These are phyloP conservation scores for Lycocerus yunnanus DNA, from an alignment of 2,888 invertebrate species.

Conservation along the genomic window DNA sequence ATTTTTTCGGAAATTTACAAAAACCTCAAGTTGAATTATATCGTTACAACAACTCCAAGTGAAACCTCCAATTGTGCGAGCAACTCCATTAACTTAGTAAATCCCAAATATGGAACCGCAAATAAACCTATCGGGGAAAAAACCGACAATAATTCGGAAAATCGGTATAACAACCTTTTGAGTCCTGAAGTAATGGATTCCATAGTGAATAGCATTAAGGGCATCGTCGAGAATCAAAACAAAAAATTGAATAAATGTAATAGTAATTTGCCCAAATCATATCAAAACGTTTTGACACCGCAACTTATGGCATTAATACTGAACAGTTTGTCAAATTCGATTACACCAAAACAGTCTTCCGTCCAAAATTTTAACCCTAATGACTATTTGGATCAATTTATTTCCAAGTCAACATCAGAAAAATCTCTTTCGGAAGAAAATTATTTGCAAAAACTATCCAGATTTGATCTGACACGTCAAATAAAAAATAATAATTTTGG, in stretches of 20 bases:
- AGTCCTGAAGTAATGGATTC: background rate
- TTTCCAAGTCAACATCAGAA: background rate
- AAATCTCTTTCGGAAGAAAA: background rate
- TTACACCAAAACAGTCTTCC: background rate
- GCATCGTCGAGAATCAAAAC: background rate
- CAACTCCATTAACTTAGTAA: background rate
- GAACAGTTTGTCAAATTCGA: background rate
- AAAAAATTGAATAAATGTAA: background rate
- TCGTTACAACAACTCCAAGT: background rate
- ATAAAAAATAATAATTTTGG: background rate
- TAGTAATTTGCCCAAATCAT: background rate
- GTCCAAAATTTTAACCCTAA: background rate
- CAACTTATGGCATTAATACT: background rate
- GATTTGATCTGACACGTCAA: background rate
- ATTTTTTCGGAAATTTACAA: background rate
- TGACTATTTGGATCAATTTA: background rate
- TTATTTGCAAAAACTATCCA: background rate
- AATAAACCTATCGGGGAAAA: background rate
- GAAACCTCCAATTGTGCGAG: background rate
- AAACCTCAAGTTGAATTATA: background rate
- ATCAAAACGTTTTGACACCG: background rate
- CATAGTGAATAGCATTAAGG: background rate
- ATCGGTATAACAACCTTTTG: background rate
- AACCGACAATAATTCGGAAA: background rate
- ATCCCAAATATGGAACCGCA: background rate